Conservation (phyloP, 2,113 vertebrate species). For the Tychaedon coryphoeus region DNA sequence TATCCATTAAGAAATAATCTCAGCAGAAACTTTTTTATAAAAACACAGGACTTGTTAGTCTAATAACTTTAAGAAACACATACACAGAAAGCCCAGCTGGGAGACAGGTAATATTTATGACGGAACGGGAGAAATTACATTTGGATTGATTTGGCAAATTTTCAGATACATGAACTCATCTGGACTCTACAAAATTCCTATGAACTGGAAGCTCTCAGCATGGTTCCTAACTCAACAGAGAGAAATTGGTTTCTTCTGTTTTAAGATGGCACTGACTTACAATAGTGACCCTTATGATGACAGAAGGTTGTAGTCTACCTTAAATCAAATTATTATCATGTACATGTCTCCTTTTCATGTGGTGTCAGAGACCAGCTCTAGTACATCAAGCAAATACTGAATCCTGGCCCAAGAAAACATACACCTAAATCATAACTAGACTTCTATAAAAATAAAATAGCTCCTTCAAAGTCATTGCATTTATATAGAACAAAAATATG, state of each 20-base stretch:
- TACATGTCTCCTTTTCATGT: not conserved
- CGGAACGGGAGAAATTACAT: not conserved
- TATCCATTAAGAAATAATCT: not conserved
- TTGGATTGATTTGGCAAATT: not conserved
- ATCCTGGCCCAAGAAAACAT: not conserved
- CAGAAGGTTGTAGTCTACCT: not conserved
- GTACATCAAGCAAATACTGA: not conserved
- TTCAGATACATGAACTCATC: not conserved
- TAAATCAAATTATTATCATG: not conserved
- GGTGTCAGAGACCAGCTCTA: not conserved
- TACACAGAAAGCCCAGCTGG: not conserved
- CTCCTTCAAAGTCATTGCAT: not conserved
- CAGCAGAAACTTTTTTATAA: not conserved
- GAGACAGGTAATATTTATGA: not conserved
- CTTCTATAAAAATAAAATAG: not conserved
- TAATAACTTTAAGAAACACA: not conserved
- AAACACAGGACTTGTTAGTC: not conserved
- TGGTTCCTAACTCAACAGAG: not conserved
- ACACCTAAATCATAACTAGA: not conserved
- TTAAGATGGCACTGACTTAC: not conserved
- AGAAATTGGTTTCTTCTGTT: not conserved
- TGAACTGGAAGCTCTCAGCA: not conserved
- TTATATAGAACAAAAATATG: not conserved
- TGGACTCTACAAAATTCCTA: not conserved
- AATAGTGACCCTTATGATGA: not conserved